Evolutionary conservation across 2,888 invertebrate species (phyloP), one percentile per base, ranked within the genome.

Genomic region (Anthophora plumipes): DNA sequence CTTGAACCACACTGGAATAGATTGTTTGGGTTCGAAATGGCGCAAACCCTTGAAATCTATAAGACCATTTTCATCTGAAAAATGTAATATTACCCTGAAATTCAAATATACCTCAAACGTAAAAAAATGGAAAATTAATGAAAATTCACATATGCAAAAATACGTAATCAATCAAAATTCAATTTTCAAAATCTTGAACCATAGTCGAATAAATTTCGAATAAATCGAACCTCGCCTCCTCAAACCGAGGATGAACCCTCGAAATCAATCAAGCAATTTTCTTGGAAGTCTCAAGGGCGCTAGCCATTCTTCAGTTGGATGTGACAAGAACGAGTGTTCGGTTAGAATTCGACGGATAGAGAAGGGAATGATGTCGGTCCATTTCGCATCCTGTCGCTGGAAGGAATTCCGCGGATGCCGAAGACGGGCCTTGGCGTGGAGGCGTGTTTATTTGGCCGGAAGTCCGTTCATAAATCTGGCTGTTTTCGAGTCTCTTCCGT

Each of bases 391-490:
- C 91, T 91, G 91, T 91, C 91, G 89, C 85, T 82, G 77, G 82
- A 31, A 39, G 68, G 85, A 88, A 89, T 87, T 88, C 84, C 85
- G 79, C 77, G 76, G 74, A 82, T 86, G 68, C 85, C 86, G 85
- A 85, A 83, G 83, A 80, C 84, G 75, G 76, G 67, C 74, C 63
- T 37, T 22, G 66, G 59, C 54, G 54, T 25, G 77, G 60, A 69
- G 81, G 85, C 85, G 84, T 91, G 90, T 91, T 91, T 92, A 91
- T 92, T 91, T 91, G 90, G 89, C 88, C 91, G 89, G 88, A 90
- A 91, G 90, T 89, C 89, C 90, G 90, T 90, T 90, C 91, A 91
- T 92, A 92, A 92, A 92, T 92, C 91, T 91, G 89, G 84, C 90
- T 91, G 92, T 92, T 91, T 91, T 91, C 91, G 88, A 91, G 90